These are phyloP conservation scores for Eueides isabella DNA, from an alignment of 1,140 invertebrate genomes.

Conservation along the genomic window DNA sequence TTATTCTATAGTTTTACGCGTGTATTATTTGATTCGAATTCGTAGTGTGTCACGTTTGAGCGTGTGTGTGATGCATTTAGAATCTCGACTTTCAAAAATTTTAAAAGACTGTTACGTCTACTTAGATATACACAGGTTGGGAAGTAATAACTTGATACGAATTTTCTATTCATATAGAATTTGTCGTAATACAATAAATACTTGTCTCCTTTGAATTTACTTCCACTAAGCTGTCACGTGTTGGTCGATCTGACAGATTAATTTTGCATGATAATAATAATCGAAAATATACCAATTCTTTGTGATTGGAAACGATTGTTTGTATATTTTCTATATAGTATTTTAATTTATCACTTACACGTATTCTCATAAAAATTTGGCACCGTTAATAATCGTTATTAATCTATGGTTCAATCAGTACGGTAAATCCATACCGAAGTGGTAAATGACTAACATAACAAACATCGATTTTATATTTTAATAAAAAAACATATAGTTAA, in stretches of 20 bases:
- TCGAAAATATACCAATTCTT: not conserved
- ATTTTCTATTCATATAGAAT: constrained; percentile 8
- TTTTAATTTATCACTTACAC: constrained; percentile 3
- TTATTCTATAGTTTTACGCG: constrained; percentile 23
- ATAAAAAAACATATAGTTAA: not conserved
- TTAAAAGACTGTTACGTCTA: constrained; percentile 34
- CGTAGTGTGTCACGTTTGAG: constrained; percentile 24
- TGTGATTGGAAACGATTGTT: not conserved
- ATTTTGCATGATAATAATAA: not conserved
- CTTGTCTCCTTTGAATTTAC: not conserved
- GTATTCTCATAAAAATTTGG: not conserved
- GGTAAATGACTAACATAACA: not conserved
- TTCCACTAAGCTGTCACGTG: not conserved
- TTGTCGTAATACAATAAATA: not conserved
- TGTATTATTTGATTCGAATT: constrained; percentile 33
- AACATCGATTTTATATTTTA: constrained; percentile 6
- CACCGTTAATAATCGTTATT: not conserved
- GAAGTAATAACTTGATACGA: constrained; percentile 20
- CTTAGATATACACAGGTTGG: constrained; percentile 25
- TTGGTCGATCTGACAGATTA: not conserved
- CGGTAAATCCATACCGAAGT: not conserved
- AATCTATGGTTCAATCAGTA: not conserved
- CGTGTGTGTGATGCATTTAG: constrained; percentile 22
- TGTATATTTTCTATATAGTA: not conserved
- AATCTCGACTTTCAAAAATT: constrained; percentile 20